Base-by-base conservation (phyloP, 2,888 invertebrate genomes). In the Phoenoteleia sp. region DNA sequence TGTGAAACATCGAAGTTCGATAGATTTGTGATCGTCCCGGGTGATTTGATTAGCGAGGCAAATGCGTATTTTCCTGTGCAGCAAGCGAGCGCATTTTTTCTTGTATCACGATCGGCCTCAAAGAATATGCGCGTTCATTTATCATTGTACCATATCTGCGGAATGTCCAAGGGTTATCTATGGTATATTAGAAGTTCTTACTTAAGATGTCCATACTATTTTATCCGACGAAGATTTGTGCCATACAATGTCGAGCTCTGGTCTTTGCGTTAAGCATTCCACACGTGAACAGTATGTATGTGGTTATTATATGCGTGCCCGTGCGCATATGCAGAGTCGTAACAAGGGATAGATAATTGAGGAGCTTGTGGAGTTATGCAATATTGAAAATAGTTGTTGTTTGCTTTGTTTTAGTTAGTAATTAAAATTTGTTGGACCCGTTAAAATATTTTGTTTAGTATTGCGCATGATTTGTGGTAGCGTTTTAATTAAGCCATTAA, bases 121-220 rank as follows among this genome's bases (percentile, higher is more conserved):
- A 80, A 83, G 83, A 80, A 56, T 76, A 58, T 42, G 83, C 80
- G 82, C 85, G 27, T 83, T 80, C 85, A 83, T 83, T 81, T 83
- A 86, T 86, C 86, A 85, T 85, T 81, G 83, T 77, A 77, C 81
- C 77, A 74, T 83, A 86, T 83, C 85, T 81, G 67, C 81, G 58
- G 81, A 81, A 81, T 81, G 84, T 81, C 75, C 66, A 69, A 64
- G 29, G 82, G 83, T 86, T 86, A 86, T 86, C 83, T 86, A 84
- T 81, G 75, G 85, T 69, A 85, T 85, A 81, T 85, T 85, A 81
- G 81, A 85, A 85, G 77, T 79, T 79, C 81, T 81, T 85, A 81
- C 79, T 85, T 74, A 81, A 79, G 85, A 85, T 58, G 79, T 84
- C 81, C 81, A 74, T 84, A 81, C 67, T 80, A 71, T 74, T 69